Conservation (phyloP, 2,888 invertebrate genomes). For the Nemurella pictetii region DNA sequence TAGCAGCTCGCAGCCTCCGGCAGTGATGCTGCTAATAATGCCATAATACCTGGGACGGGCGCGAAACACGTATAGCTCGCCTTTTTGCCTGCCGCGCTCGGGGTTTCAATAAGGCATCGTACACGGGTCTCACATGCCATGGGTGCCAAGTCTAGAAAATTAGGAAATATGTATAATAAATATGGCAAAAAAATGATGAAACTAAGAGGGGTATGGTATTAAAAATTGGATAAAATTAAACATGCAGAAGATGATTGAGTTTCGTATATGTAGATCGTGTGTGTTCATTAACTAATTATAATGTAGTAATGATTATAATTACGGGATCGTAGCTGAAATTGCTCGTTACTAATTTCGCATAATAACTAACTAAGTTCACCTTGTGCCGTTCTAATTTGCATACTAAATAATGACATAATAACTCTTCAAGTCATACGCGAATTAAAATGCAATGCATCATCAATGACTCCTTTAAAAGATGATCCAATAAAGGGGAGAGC, state of each 20-base stretch:
- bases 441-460: neutral
- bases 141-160: neutral
- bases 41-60: neutral
- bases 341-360: neutral
- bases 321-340: neutral
- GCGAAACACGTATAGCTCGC: no score
- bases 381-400: neutral
- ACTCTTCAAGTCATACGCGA: neutral
- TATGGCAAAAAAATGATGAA: neutral
- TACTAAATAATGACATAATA: neutral
- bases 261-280: neutral
- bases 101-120: constrained; percentile 50
- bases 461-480: neutral
- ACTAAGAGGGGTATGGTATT: neutral
- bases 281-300: neutral
- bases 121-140: neutral
- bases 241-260: neutral
- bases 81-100: constrained; percentile 51
- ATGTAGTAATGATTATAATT: neutral
- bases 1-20: constrained; percentile 47
- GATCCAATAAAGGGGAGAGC: neutral
- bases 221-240: neutral
- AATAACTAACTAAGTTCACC: neutral
- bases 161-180: no score
- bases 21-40: constrained; percentile 33